A percentile compares a stretch with the other conserved stretches of the same genome.
These are phyloP conservation scores for Peribatodes rhomboidaria DNA, from an alignment of 2,888 invertebrate species.

Conservation along the genomic window DNA sequence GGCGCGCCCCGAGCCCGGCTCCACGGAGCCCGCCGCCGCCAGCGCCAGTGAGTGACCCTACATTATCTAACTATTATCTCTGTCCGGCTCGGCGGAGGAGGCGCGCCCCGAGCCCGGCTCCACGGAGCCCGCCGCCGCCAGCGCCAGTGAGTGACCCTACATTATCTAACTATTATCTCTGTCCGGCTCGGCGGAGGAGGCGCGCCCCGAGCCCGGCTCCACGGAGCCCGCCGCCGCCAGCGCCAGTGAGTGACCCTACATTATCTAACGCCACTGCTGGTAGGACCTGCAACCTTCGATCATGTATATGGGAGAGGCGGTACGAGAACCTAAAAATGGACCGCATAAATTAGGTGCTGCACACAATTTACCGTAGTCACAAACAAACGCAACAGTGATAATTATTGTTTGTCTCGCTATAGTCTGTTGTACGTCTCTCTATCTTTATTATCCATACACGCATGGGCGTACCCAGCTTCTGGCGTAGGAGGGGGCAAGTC, in stretches of 20 bases:
- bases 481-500: too few species aligned
- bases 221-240: constrained; percentile 35
- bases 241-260: constrained; percentile 19
- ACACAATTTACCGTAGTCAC: too few species aligned
- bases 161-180: constrained; percentile 41
- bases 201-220: constrained; percentile 48
- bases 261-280: too few species aligned
- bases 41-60: constrained; percentile 14
- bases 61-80: constrained; percentile 39
- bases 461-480: too few species aligned
- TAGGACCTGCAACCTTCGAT: too few species aligned
- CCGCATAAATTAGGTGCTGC: too few species aligned
- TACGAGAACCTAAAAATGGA: too few species aligned
- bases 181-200: constrained; percentile 55
- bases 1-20: constrained; percentile 49
- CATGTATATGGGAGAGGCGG: too few species aligned
- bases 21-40: constrained; percentile 40
- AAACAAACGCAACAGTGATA: too few species aligned
- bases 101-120: constrained; percentile 50
- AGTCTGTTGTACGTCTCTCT: too few species aligned
- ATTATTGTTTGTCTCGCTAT: too few species aligned
- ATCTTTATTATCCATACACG: too few species aligned
- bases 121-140: constrained; percentile 38
- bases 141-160: constrained; percentile 19
- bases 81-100: constrained; percentile 54